A percentile compares a stretch with the other conserved stretches of the same genome.
These are phyloP conservation scores for Drosophila saltans DNA, from an alignment of 1,140 invertebrate genomes.

Conservation along the genomic window DNA sequence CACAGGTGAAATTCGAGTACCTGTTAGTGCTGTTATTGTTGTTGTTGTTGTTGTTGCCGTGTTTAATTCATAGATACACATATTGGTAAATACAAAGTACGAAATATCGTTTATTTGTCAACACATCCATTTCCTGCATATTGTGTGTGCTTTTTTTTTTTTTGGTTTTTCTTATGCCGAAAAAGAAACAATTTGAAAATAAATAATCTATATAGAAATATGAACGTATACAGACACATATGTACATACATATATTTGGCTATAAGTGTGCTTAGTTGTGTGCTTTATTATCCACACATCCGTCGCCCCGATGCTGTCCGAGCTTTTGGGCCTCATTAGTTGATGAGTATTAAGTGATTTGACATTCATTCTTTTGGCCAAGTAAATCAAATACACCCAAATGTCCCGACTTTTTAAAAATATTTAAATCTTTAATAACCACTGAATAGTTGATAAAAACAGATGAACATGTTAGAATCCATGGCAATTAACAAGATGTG, in stretches of 20 bases:
- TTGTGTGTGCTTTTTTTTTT: constrained; percentile 71
- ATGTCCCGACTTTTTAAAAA: too few species aligned
- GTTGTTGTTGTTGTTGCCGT: constrained; percentile 49
- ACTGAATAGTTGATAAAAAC: too few species aligned
- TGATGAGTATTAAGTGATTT: constrained; percentile 73
- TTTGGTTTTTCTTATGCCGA: constrained; percentile 41
- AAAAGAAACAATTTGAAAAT: constrained; percentile 75
- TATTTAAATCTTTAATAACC: too few species aligned
- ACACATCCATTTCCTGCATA: constrained; percentile 81
- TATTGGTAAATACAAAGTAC: constrained; percentile 57
- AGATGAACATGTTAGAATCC: too few species aligned
- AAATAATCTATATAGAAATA: constrained; percentile 42
- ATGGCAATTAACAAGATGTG: too few species aligned
- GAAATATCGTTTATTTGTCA: constrained; percentile 77
- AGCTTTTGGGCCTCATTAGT: constrained; percentile 67
- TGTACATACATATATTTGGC: constrained; percentile 14
- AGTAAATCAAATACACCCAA: not conserved
- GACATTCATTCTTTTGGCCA: constrained; percentile 56
- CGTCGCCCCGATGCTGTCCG: constrained; percentile 57
- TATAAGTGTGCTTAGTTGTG: constrained; percentile 55
- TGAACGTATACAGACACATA: constrained; percentile 22
- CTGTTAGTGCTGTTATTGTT: too few species aligned
- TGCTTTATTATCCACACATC: constrained; percentile 71
- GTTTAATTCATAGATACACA: constrained; percentile 74
- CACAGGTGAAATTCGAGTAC: constrained; percentile 53